phyloP scores from a whole-genome alignment of 1,140 invertebrate genomes.

The Colletes gigas region DNA sequence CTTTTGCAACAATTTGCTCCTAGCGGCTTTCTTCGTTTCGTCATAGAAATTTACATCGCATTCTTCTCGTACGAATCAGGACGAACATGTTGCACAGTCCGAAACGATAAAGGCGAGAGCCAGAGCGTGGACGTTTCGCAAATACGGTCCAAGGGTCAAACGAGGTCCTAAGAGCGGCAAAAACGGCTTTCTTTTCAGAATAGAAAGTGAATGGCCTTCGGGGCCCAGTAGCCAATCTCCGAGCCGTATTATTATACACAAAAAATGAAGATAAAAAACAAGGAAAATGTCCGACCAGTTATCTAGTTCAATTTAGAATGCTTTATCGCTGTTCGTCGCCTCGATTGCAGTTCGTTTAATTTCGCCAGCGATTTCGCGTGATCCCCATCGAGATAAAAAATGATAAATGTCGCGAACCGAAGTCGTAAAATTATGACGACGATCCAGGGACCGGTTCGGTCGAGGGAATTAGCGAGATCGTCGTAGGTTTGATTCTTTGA shows the following conservation, averaged over 20 bases:
- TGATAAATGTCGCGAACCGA: too few species aligned
- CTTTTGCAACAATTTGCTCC: neutral
- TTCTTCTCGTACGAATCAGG: neutral
- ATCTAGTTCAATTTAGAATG: neutral
- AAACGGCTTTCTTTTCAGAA: constrained; percentile 63
- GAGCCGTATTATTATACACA: neutral
- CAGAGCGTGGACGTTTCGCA: constrained; percentile 9
- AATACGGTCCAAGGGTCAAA: constrained; percentile 47
- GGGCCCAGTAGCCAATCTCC: constrained; percentile 6
- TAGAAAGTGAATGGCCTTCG: constrained; percentile 66
- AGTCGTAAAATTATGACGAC: too few species aligned
- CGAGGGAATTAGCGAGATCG: too few species aligned
- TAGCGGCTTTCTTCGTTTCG: neutral
- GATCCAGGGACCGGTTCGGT: too few species aligned
- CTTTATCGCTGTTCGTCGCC: neutral
- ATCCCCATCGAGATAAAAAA: too few species aligned
- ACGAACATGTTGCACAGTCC: neutral
- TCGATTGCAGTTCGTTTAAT: too few species aligned
- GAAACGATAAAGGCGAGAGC: neutral
- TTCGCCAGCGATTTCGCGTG: too few species aligned
- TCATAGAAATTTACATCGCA: neutral
- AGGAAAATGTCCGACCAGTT: constrained; percentile 1
- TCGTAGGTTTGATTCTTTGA: too few species aligned
- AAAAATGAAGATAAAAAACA: neutral
- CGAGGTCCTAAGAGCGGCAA: constrained; percentile 33